A percentile compares a stretch with the other conserved stretches of the same genome.
phyloP scores from a whole-genome alignment of 2,797 vertebrate genomes.

The Silurus aristotelis region DNA sequence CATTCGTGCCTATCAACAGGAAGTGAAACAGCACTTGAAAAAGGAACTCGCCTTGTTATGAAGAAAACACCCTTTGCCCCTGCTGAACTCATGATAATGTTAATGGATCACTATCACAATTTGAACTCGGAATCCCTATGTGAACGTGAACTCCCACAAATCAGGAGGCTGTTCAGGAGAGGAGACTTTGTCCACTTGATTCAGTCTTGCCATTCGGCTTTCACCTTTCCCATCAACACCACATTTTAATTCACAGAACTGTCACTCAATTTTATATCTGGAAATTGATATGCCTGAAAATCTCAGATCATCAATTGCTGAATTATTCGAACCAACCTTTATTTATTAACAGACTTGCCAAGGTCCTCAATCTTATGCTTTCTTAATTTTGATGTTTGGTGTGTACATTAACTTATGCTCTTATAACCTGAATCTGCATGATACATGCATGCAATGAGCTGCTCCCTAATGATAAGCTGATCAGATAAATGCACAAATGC shows the following conservation, averaged over 20 bases:
- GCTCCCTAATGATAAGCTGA: not conserved
- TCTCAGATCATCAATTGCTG: too few species aligned
- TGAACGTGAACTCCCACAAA: too few species aligned
- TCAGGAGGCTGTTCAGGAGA: not conserved
- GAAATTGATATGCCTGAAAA: not conserved
- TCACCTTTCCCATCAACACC: not conserved
- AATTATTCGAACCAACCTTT: too few species aligned
- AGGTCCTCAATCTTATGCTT: not conserved
- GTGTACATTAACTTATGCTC: not conserved
- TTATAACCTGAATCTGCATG: not conserved
- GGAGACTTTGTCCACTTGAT: not conserved
- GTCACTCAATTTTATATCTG: not conserved
- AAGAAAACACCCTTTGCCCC: not conserved
- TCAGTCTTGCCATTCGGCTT: not conserved
- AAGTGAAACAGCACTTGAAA: conserved; percentile 1
- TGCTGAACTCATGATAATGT: not conserved
- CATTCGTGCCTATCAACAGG: not conserved
- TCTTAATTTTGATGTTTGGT: not conserved
- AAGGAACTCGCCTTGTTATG: not conserved
- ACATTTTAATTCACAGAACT: not conserved
- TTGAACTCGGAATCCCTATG: not conserved
- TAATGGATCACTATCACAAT: not conserved
- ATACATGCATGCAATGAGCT: not conserved
- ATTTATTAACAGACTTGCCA: too few species aligned
- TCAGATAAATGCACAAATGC: not conserved